These are phyloP conservation scores for Brachionus rotundiformis DNA, from an alignment of 1,140 invertebrate species.

Conservation along the genomic window DNA sequence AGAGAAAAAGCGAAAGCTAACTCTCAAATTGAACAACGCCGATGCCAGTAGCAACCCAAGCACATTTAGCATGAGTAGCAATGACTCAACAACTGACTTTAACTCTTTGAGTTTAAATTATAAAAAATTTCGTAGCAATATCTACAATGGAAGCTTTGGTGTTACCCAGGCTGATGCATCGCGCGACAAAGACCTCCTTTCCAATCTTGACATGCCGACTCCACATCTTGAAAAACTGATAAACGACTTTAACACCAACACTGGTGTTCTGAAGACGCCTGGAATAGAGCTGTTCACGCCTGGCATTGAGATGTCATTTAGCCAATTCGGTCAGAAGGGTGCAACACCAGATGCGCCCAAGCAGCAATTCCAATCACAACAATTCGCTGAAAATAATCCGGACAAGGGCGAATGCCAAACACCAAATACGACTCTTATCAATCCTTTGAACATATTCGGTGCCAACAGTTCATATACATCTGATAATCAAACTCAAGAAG, in stretches of 20 bases:
- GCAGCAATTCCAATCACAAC: neutral
- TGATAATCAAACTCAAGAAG: slow-evolving; percentile 18
- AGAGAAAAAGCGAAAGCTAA: slow-evolving; percentile 35
- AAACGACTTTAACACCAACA: neutral
- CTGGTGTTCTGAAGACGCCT: neutral
- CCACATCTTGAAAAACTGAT: slow-evolving; percentile 28
- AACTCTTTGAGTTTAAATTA: neutral
- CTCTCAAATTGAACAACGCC: slow-evolving; percentile 15
- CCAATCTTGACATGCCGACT: neutral
- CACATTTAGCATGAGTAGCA: slow-evolving; percentile 33
- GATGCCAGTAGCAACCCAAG: neutral
- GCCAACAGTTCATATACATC: neutral
- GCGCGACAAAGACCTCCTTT: neutral
- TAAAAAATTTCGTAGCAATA: neutral
- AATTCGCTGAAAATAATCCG: neutral
- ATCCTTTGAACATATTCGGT: slow-evolving; percentile 34
- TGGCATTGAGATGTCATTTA: neutral
- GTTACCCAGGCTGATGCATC: neutral
- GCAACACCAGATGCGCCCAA: neutral
- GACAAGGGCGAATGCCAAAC: slow-evolving; percentile 14
- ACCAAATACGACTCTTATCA: neutral
- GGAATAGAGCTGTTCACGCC: neutral
- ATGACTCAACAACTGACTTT: neutral
- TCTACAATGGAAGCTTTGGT: neutral
- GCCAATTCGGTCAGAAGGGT: neutral